Evolutionary conservation across 92 coral and sea anemone genomes (phyloP), one percentile per base, ranked within the genome.

Genomic region (Meandrina meandrites): DNA sequence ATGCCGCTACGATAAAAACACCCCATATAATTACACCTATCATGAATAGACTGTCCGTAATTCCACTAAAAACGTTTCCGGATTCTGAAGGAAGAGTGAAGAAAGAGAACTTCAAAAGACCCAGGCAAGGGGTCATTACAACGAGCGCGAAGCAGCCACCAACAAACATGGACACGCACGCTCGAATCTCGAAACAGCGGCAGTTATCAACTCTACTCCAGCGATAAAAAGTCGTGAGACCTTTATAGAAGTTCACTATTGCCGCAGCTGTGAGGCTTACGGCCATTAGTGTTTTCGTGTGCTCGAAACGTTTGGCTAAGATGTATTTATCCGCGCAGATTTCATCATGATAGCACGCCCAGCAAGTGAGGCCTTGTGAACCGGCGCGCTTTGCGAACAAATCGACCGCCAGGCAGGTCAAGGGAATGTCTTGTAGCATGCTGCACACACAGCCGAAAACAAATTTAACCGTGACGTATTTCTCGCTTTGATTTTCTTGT

Each of bases 11-110:
- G 5, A 93, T 66, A 79, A 94, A 94, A 73, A 90, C 90, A 24
- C 92, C 98, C 98, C 98, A 94, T 13, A 91, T 88, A 28, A 90
- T 87, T 8, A 91, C 82, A 54, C 98, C 98, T n/a, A 94, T 82
- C 88, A 94, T 91, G 76, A 94, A 94, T 37, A 94, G 81, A 67
- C 94, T 94, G 42, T 94, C 98, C 36, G 95, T 91, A 32, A 92
- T 81, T 34, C 93, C 98, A 53, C 91, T 87, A 79, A 94, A 94
- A 47, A 86, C 90, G 72, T 81, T 92, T 81, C 87, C 85, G 69
- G 89, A 83, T 50, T 94, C 91, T 17, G 94, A 83, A 17, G 91
- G 79, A 32, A 94, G 86, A 11, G 90, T 87, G 88, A 94, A 94
- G 67, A 94, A 92, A 81, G 91, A 87, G 88, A 90, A 92, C 87